Percentiles rank a stretch among this genome's conserved stretches.
Evolutionary conservation across 2,797 vertebrate species (phyloP).

Genomic region (Sebastes dallii): DNA sequence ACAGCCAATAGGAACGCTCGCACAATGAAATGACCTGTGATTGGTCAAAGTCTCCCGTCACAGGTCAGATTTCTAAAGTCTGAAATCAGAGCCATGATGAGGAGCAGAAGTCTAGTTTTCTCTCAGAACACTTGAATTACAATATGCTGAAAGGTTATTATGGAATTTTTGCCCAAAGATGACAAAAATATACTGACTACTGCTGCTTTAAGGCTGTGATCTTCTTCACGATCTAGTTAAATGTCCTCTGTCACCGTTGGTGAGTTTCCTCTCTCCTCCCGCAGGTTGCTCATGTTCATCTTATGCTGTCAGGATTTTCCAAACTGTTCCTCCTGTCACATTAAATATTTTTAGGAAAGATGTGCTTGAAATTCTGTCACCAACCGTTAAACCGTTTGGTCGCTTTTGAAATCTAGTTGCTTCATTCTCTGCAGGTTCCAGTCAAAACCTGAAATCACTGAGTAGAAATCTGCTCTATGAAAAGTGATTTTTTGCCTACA

Average conservation of each 20-base stretch:
- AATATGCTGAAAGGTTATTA: too few relatives aligned
- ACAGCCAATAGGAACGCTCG: too few relatives aligned
- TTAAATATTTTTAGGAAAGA: conserved; percentile 50
- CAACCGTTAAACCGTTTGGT: conserved; percentile 46
- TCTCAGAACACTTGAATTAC: too few relatives aligned
- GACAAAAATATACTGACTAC: too few relatives aligned
- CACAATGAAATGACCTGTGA: too few relatives aligned
- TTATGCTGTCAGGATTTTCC: conserved; percentile 31
- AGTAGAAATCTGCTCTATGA: conserved; percentile 50
- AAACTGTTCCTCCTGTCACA: conserved; percentile 36
- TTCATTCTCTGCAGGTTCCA: conserved; percentile 59
- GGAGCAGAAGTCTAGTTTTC: too few relatives aligned
- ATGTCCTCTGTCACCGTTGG: background rate
- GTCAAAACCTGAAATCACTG: conserved; percentile 59
- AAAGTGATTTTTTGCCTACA: conserved; percentile 59
- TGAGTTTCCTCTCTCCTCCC: conserved; percentile 17
- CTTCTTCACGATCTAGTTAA: background rate
- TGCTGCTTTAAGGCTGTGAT: background rate
- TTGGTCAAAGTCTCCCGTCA: too few relatives aligned
- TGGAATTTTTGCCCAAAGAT: too few relatives aligned
- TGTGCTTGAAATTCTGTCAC: conserved; percentile 52
- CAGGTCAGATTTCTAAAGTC: too few relatives aligned
- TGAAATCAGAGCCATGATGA: too few relatives aligned
- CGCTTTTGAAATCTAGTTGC: conserved; percentile 20
- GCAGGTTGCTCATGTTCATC: conserved; percentile 38